These are phyloP conservation scores for Phaethornis superciliosus DNA, from an alignment of 2,113 vertebrate species.

Conservation along the genomic window DNA sequence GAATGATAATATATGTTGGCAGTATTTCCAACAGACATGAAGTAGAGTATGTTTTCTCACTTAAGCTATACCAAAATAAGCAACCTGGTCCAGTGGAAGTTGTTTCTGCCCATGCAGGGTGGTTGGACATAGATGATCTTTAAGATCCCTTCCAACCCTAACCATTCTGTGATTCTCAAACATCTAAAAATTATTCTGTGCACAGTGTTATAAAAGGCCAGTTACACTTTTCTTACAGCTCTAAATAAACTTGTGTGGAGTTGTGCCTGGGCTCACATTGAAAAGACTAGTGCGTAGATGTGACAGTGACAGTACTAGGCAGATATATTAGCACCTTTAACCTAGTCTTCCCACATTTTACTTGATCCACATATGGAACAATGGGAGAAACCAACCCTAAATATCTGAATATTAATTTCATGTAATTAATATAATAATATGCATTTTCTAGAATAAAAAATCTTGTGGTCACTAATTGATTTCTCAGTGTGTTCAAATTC, in stretches of 20 bases:
- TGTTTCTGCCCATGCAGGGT: no score
- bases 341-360: not conserved
- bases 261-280: not conserved
- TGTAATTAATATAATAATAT: not conserved
- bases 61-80: not conserved
- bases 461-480: not conserved
- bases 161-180: no score
- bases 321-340: not conserved
- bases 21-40: constrained; percentile 37
- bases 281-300: not conserved
- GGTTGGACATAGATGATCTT: no score
- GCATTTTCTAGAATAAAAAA: not conserved
- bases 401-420: not conserved
- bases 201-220: not conserved
- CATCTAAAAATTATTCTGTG: not conserved
- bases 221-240: not conserved
- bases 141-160: no score
- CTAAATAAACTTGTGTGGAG: not conserved
- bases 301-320: not conserved
- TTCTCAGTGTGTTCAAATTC: not conserved
- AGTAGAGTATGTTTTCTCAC: constrained; percentile 32
- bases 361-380: not conserved
- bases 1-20: constrained; percentile 38
- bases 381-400: not conserved
- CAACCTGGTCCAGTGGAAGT: no score